Percentiles rank a stretch among this genome's conserved stretches.
phyloP scores from a whole-genome alignment of 2,888 invertebrate species.

The Labia minor region DNA sequence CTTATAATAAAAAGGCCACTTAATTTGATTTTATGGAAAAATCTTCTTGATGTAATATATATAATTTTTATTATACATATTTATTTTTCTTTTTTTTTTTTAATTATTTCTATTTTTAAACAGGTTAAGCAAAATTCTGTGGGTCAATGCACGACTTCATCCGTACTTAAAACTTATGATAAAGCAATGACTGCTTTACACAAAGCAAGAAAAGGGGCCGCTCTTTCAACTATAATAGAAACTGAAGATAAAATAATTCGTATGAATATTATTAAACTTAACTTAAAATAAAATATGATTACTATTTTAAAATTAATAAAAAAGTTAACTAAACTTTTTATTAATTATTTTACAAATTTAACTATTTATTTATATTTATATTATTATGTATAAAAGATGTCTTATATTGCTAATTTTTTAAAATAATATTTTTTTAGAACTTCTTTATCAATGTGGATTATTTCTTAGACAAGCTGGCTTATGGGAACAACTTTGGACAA shows the following conservation, averaged over 20 bases:
- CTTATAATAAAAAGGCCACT: conserved; percentile 41
- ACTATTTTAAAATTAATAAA: no score
- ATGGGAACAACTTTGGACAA: conserved; percentile 63
- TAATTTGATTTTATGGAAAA: conserved; percentile 32
- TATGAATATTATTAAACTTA: conserved; percentile 25
- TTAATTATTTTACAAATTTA: no score
- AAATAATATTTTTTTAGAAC: conserved; percentile 26
- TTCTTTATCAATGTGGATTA: conserved; percentile 43
- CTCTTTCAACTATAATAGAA: conserved; percentile 13
- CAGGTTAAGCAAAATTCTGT: conserved; percentile 41
- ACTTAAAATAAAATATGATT: no score
- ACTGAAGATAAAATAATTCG: conserved; percentile 28
- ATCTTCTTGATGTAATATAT: conserved; percentile 37
- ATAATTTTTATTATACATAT: neutral
- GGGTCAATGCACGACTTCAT: conserved; percentile 49
- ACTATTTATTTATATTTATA: conserved; percentile 24
- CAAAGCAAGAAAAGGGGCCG: conserved; percentile 21
- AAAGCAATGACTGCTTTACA: conserved; percentile 22
- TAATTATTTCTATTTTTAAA: conserved; percentile 16
- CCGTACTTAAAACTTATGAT: conserved; percentile 46
- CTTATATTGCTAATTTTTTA: no score
- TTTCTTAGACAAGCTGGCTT: conserved; percentile 61
- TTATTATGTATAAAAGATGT: neutral
- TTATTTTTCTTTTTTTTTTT: conserved; percentile 13
- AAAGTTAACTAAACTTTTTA: no score